Evolutionary conservation across 2,888 invertebrate species (phyloP), one percentile per base, ranked within the genome.

Genomic region (Drosophila vallismaia): DNA sequence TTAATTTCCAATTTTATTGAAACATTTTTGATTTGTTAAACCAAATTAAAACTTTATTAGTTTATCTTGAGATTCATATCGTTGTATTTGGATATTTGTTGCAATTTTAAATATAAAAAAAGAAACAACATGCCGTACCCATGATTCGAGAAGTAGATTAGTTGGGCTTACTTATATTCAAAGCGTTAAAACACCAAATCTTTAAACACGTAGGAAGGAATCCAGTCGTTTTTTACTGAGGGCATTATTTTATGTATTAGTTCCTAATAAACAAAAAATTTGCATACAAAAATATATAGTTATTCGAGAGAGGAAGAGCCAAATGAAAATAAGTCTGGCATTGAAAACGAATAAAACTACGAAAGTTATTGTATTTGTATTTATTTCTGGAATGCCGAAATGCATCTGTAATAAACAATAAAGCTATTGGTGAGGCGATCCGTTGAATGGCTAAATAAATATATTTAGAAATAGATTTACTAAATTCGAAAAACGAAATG

Each of bases 161-260:
- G 44, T 42, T 42, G 42, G 42, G 19, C 19, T 19, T 19, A 24
- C 44, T 24, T 44, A 9, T 24, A 44, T 24, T 10, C 24, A 44
- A 19, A 44, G 36, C n/a, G 36, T 36, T 36, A 36, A 36, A 36
- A 36, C 36, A 36, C 36, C 36, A 36, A 36, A 12, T 36, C 36
- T 42, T 42, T 42, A 19, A 36, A n/a, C n/a, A 36, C 0, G n/a
- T 42, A 19, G 42, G 14, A 42, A 19, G 40, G 8, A 40, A 40
- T 14, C 5, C 28, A 40, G 14, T 40, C 2, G 31, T 12, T 40
- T 28, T 40, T 60, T 19, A 56, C 51, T 59, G 55, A 66, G 80
- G 80, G 64, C 77, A 80, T 83, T 80, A 83, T 79, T 86, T 86
- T 81, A 36, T 12, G 79, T 76, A 84, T 82, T 86, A 82, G 82